phyloP scores from a whole-genome alignment of 2,797 vertebrate species.

The Rhinella marina region DNA sequence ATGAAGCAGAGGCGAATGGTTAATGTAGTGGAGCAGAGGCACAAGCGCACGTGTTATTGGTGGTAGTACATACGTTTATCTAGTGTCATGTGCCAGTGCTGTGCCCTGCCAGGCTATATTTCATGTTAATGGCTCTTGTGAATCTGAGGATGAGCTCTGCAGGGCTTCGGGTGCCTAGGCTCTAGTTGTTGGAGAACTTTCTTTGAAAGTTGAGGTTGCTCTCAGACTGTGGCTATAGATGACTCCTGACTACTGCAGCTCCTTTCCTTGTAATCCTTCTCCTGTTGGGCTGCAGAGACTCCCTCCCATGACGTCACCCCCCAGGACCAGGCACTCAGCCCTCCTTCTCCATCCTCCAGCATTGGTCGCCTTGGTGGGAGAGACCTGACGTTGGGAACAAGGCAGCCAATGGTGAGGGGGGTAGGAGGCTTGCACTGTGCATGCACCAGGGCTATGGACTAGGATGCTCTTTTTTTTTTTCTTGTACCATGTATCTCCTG shows the following conservation, averaged over 20 bases:
- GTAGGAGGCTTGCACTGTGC: slow-evolving; percentile 68
- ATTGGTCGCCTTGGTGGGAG: slow-evolving; percentile 80
- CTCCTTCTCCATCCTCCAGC: slow-evolving; percentile 71
- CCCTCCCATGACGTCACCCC: slow-evolving; percentile 93
- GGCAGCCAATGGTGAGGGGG: slow-evolving; percentile 81
- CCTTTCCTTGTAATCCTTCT: slow-evolving; percentile 88
- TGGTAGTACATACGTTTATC: slow-evolving; percentile 9
- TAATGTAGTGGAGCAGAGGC: slow-evolving; percentile 5
- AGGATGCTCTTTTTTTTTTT: slow-evolving; percentile 74
- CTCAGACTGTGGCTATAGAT: slow-evolving; percentile 75
- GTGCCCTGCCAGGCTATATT: slow-evolving; percentile 6
- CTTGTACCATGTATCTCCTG: slow-evolving; percentile 60
- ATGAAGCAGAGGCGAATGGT: neutral
- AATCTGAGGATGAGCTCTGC: slow-evolving; percentile 19
- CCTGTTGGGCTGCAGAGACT: slow-evolving; percentile 88
- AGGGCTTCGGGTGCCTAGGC: slow-evolving; percentile 45
- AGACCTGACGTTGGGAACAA: slow-evolving; percentile 73
- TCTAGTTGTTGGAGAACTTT: slow-evolving; percentile 72
- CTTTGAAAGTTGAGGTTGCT: slow-evolving; percentile 85
- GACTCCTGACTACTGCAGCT: slow-evolving; percentile 86
- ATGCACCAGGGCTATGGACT: slow-evolving; percentile 68
- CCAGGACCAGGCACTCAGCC: slow-evolving; percentile 78
- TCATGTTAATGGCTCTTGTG: slow-evolving; percentile 44
- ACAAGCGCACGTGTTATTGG: slow-evolving; percentile 27
- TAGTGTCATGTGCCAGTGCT: slow-evolving; percentile 32